phyloP scores from a whole-genome alignment of 2,888 invertebrate genomes.

The Tenthredo scrophulariae region DNA sequence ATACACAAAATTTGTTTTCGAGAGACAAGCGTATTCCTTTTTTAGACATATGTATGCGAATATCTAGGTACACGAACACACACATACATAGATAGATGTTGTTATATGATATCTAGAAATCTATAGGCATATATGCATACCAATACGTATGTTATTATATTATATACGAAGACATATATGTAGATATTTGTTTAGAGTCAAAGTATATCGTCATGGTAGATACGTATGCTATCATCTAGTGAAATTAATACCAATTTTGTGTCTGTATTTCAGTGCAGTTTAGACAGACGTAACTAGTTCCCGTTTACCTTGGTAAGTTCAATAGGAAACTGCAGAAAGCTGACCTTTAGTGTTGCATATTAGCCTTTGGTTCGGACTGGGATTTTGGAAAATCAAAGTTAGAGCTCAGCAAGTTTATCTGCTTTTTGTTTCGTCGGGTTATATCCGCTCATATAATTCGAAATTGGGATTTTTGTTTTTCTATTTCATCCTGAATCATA shows the following conservation, averaged over 20 bases:
- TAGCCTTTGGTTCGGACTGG: neutral
- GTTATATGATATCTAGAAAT: neutral
- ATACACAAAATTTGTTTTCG: constrained; percentile 7
- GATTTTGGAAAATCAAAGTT: neutral
- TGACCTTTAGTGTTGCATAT: neutral
- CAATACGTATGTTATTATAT: too few relatives aligned
- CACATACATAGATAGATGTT: neutral
- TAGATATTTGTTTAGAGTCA: too few relatives aligned
- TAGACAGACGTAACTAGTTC: neutral
- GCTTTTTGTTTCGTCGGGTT: neutral
- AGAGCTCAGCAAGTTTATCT: neutral
- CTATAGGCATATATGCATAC: too few relatives aligned
- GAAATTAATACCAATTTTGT: neutral
- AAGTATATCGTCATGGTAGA: too few relatives aligned
- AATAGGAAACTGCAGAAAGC: neutral
- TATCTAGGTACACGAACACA: neutral
- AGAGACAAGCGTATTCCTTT: neutral
- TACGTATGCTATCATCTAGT: neutral
- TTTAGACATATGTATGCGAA: neutral
- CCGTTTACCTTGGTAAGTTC: neutral
- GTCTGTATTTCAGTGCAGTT: neutral
- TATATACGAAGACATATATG: too few relatives aligned
- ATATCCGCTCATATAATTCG: too few relatives aligned
- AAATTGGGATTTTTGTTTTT: too few relatives aligned
- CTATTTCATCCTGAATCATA: neutral